Conservation (phyloP, 2,113 vertebrate species). For the Pseudonaja textilis region DNA sequence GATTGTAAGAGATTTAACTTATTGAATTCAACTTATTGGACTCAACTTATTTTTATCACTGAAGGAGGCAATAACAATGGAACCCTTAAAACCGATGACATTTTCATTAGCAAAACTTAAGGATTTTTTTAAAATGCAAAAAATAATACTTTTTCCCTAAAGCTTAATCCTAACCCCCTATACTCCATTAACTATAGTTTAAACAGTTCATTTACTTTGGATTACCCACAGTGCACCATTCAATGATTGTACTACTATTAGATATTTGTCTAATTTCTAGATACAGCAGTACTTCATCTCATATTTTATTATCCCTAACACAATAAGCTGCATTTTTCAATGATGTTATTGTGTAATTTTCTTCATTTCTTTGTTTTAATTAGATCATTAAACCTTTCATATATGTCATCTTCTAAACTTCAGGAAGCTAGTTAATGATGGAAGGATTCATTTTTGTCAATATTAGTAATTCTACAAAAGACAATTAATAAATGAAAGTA, state of each 20-base stretch:
- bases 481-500: background rate
- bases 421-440: background rate
- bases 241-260: background rate
- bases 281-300: background rate
- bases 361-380: background rate
- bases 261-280: background rate
- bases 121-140: background rate
- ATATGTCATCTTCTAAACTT: background rate
- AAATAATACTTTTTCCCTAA: background rate
- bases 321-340: background rate
- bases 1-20: background rate
- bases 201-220: background rate
- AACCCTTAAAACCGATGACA: background rate
- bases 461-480: background rate
- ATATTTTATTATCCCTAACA: background rate
- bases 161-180: background rate
- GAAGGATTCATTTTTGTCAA: background rate
- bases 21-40: background rate
- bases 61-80: background rate
- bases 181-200: background rate
- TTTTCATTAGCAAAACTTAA: background rate
- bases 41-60: background rate
- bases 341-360: background rate
- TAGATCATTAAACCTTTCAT: background rate
- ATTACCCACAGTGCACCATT: background rate